phyloP scores from a whole-genome alignment of 1,140 invertebrate genomes.

The Stegodyphus dumicola region DNA sequence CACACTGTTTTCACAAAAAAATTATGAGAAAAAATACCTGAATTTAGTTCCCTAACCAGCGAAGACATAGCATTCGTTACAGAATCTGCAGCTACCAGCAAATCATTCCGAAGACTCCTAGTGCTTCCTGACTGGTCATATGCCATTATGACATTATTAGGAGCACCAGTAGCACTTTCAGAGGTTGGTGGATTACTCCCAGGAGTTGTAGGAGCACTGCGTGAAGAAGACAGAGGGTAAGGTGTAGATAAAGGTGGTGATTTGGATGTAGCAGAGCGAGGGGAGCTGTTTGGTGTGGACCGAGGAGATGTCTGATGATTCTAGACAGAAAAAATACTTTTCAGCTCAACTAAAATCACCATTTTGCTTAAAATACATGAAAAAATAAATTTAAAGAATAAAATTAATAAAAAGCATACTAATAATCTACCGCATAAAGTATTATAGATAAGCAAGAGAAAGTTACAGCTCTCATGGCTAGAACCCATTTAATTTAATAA shows the following conservation, averaged over 20 bases:
- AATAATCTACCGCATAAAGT: no score
- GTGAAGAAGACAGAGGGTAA: constrained; percentile 72
- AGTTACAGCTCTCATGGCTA: no score
- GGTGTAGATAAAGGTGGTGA: constrained; percentile 76
- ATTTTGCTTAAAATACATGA: no score
- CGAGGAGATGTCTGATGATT: constrained; percentile 82
- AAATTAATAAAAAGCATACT: no score
- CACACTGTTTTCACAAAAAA: neutral
- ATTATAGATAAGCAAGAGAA: no score
- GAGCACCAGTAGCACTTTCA: constrained; percentile 69
- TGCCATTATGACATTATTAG: constrained; percentile 67
- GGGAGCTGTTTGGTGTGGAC: constrained; percentile 91
- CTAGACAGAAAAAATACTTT: constrained; percentile 62
- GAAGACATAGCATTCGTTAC: constrained; percentile 97
- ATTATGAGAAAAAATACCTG: constrained; percentile 67
- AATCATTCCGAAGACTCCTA: constrained; percentile 78
- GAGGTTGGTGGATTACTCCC: constrained; percentile 68
- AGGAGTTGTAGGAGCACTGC: constrained; percentile 79
- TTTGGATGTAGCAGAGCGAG: constrained; percentile 80
- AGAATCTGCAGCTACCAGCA: constrained; percentile 91
- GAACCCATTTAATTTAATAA: no score
- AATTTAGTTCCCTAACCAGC: constrained; percentile 93
- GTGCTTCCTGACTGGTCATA: constrained; percentile 67
- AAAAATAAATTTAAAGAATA: no score
- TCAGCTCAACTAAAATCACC: no score